These are phyloP conservation scores for Antechinus stuartii DNA, from an alignment of 2,113 vertebrate species.

Conservation along the genomic window DNA sequence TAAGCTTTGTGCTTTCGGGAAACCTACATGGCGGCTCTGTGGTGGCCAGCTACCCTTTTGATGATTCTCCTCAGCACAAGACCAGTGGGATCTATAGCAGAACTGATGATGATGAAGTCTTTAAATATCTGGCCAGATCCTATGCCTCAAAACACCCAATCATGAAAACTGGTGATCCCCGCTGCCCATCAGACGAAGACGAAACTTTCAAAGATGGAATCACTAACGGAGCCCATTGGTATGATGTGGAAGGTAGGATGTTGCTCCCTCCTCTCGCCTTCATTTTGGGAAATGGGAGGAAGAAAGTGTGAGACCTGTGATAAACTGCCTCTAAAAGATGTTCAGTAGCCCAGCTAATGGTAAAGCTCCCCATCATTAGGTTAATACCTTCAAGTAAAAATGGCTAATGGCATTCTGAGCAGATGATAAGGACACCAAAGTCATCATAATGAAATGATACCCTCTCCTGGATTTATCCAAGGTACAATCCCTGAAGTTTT, in stretches of 20 bases:
- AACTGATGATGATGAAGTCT: slow-evolving; percentile 93
- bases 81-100: slow-evolving; percentile 89
- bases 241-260: slow-evolving; percentile 93
- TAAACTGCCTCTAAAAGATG: not conserved
- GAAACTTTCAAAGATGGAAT: slow-evolving; percentile 95
- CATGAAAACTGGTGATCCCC: slow-evolving; percentile 94
- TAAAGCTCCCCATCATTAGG: slow-evolving; percentile 15
- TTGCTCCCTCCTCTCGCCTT: not conserved
- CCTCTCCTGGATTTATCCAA: slow-evolving; percentile 20
- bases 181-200: slow-evolving; percentile 83
- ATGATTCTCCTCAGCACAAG: slow-evolving; percentile 90
- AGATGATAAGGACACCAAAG: not conserved
- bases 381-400: slow-evolving; percentile 34
- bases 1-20: slow-evolving; percentile 94
- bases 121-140: slow-evolving; percentile 91
- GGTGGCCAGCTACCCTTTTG: slow-evolving; percentile 98
- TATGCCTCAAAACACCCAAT: slow-evolving; percentile 93
- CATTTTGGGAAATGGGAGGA: not conserved
- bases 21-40: slow-evolving; percentile 97
- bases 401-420: slow-evolving; percentile 29
- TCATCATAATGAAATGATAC: slow-evolving; percentile 35
- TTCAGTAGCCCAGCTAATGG: slow-evolving; percentile 47
- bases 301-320: not conserved
- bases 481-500: slow-evolving; percentile 6
- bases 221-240: slow-evolving; percentile 96